Evolutionary conservation across 2,888 invertebrate species (phyloP).

Genomic region (Eretmocerus hayati): DNA sequence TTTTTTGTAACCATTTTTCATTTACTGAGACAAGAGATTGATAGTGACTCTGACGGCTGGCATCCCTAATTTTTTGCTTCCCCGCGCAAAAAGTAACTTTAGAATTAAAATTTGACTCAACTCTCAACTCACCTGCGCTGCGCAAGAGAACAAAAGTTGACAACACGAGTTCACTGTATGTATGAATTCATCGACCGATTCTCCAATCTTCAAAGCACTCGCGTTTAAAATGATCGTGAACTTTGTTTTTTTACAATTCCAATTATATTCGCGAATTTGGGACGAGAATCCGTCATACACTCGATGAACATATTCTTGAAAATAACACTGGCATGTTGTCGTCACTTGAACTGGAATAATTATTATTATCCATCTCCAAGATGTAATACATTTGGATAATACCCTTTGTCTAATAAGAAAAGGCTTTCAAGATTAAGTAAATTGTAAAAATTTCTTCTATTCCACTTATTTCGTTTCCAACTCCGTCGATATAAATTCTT

Average conservation of each 20-base stretch:
- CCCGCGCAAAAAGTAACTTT: slow-evolving; percentile 44
- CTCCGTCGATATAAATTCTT: no score
- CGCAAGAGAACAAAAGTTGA: slow-evolving; percentile 39
- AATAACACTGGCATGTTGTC: no score
- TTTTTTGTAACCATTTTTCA: no score
- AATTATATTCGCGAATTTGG: not conserved
- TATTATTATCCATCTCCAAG: no score
- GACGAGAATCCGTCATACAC: no score
- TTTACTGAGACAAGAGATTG: slow-evolving; percentile 26
- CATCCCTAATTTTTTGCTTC: slow-evolving; percentile 46
- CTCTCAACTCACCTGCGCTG: slow-evolving; percentile 47
- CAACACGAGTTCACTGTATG: slow-evolving; percentile 22
- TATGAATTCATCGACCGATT: slow-evolving; percentile 33
- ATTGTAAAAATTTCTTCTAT: no score
- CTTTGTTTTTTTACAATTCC: slow-evolving; percentile 3
- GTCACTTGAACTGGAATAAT: no score
- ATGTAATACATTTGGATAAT: no score
- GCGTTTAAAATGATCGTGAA: slow-evolving; percentile 26
- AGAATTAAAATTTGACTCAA: slow-evolving; percentile 45
- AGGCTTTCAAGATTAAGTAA: no score
- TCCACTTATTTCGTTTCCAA: no score
- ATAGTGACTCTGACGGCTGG: slow-evolving; percentile 37
- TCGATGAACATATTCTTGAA: no score
- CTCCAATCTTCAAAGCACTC: slow-evolving; percentile 39
- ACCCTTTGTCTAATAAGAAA: no score